phyloP scores from a whole-genome alignment of 2,113 vertebrate genomes.

The Erythrocebus patas region DNA sequence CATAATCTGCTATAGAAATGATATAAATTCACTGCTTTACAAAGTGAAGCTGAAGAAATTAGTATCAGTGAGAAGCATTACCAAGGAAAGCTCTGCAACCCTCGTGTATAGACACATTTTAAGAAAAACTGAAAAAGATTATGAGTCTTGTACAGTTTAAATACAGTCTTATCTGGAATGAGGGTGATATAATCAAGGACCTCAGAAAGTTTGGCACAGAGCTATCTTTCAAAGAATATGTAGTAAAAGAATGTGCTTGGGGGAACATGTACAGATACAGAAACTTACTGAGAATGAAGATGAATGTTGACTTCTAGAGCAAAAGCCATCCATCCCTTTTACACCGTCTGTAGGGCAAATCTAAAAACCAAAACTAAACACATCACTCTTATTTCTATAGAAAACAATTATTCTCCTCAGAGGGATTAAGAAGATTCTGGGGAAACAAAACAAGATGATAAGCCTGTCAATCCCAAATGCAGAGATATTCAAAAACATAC shows the following conservation, averaged over 20 bases:
- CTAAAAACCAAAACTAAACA: constrained; percentile 75
- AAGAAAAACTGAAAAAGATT: neutral
- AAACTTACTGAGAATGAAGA: constrained; percentile 83
- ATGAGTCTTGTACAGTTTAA: neutral
- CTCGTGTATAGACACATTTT: neutral
- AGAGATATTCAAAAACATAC: constrained; percentile 59
- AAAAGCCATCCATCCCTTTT: constrained; percentile 83
- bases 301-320: constrained; percentile 76
- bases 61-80: neutral
- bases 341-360: constrained; percentile 83
- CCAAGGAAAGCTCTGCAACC: neutral
- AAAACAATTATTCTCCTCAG: neutral
- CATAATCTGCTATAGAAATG: neutral
- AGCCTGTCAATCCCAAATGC: neutral
- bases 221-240: neutral
- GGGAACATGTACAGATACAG: neutral
- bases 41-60: neutral
- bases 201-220: neutral
- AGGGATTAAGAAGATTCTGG: neutral
- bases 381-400: neutral
- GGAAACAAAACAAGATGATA: neutral
- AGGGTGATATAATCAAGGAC: neutral
- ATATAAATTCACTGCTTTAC: neutral
- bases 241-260: neutral
- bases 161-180: neutral